Conservation (phyloP, 2,797 vertebrate genomes). For the Heliangelus exortis region DNA sequence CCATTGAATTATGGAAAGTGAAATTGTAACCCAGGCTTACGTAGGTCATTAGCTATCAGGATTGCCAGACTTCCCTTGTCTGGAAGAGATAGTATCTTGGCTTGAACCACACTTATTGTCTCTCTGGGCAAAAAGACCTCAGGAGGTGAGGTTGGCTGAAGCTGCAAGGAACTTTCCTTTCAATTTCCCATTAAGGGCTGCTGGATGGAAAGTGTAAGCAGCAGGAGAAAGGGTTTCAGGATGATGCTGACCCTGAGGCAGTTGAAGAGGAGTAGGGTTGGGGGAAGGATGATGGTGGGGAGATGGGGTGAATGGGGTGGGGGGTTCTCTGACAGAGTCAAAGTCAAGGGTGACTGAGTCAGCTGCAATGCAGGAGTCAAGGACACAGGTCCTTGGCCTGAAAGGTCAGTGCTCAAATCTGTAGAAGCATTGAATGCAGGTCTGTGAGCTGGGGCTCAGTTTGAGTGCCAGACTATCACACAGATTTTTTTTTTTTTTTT, state of each 20-base stretch:
- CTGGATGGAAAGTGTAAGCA: background rate
- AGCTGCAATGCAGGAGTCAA: background rate
- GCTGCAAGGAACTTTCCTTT: conserved; percentile 44
- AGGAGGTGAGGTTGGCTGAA: conserved; percentile 33
- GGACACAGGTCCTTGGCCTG: background rate
- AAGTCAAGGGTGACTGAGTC: background rate
- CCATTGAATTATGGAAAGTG: conserved; percentile 22
- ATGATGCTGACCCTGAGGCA: background rate
- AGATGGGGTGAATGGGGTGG: background rate
- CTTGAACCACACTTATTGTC: conserved; percentile 54
- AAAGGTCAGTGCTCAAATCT: background rate
- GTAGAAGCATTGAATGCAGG: background rate
- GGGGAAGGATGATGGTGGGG: background rate
- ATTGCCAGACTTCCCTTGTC: conserved; percentile 64
- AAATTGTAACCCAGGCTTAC: conserved; percentile 10
- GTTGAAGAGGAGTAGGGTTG: background rate
- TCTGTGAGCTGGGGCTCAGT: background rate
- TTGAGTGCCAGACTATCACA: background rate
- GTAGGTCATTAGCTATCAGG: conserved; percentile 56
- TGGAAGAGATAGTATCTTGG: conserved; percentile 64
- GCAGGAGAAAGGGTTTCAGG: background rate
- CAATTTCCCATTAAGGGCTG: background rate
- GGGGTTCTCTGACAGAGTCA: background rate
- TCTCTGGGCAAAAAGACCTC: conserved; percentile 47
- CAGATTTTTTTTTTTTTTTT: background rate